Conservation (phyloP, 1,140 invertebrate species). For the Berghia stephanieae region DNA sequence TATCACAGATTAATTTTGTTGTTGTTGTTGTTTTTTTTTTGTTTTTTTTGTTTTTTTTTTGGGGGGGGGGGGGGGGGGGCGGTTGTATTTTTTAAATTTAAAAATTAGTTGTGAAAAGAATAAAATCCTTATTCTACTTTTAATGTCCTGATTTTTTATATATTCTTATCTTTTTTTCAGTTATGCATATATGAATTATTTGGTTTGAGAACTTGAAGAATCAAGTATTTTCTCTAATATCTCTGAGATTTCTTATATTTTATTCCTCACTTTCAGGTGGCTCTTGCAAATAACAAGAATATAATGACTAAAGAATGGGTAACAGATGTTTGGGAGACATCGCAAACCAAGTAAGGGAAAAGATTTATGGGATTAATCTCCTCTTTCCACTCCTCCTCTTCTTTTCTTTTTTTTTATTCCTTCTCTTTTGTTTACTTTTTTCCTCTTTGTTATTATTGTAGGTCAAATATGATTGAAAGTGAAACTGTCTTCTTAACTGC, state of each 20-base stretch:
- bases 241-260: neutral
- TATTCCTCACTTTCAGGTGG: constrained; percentile 70
- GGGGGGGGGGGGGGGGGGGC: too few species aligned
- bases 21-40: neutral
- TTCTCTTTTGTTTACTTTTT: neutral
- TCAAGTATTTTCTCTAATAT: neutral
- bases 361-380: too few species aligned
- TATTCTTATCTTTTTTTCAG: too few species aligned
- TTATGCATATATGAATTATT: neutral
- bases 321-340: constrained; percentile 79
- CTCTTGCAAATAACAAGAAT: constrained; percentile 76
- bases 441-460: neutral
- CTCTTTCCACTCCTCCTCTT: constrained; percentile 23
- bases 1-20: constrained; percentile 20
- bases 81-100: too few species aligned
- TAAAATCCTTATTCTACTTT: too few species aligned
- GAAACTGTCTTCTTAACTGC: neutral
- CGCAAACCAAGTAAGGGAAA: constrained; percentile 70
- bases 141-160: too few species aligned
- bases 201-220: neutral
- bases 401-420: neutral
- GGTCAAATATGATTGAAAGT: neutral
- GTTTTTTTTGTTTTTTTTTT: too few species aligned
- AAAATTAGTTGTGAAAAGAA: too few species aligned
- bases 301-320: constrained; percentile 85